Conservation (phyloP, 2,888 invertebrate genomes). For the Calameuta pallipes region DNA sequence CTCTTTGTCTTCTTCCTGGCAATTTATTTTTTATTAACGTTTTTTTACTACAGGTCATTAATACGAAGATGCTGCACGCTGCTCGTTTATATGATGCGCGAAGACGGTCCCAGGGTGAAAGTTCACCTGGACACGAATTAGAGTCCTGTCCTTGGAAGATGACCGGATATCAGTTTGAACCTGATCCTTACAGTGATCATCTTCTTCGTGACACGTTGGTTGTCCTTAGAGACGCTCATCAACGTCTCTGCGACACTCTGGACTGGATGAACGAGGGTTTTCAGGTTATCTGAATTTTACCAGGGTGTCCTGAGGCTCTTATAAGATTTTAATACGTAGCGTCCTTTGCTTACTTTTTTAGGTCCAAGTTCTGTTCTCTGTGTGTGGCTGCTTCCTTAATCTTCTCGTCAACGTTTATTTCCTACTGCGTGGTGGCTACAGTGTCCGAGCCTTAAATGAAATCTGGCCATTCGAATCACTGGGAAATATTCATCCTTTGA, state of each 20-base stretch:
- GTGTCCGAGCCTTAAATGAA: neutral
- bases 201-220: neutral
- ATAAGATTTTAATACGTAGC: neutral
- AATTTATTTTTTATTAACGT: neutral
- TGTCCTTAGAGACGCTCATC: neutral
- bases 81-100: neutral
- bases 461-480: neutral
- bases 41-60: neutral
- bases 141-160: neutral
- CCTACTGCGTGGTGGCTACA: neutral
- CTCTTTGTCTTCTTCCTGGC: neutral
- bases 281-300: conserved; percentile 2
- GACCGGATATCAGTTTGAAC: neutral
- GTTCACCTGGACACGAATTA: neutral
- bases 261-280: conserved; percentile 12
- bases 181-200: neutral
- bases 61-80: neutral
- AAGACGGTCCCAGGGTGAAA: neutral
- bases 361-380: neutral
- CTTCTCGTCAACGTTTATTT: neutral
- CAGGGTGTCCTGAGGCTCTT: neutral
- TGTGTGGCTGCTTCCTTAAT: neutral
- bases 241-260: conserved; percentile 12
- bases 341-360: neutral
- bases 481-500: conserved; percentile 6